Conservation (phyloP, 2,113 vertebrate species). For the Sphyrna mokarran region DNA sequence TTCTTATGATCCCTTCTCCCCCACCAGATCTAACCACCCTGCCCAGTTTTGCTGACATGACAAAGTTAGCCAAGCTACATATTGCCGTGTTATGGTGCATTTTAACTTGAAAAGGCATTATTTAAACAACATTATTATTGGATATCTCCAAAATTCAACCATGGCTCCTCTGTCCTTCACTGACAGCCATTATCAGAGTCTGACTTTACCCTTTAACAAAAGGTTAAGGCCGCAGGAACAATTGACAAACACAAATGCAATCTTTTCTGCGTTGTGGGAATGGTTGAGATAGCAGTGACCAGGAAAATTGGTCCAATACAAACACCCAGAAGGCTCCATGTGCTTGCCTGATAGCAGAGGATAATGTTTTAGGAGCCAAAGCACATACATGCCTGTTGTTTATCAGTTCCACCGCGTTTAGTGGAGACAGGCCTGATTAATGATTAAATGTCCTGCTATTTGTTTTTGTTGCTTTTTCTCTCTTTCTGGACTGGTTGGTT, state of each 20-base stretch:
- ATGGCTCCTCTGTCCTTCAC: neutral
- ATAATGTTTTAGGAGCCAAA: conserved; percentile 38
- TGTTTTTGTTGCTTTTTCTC: conserved; percentile 16
- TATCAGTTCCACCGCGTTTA: conserved; percentile 41
- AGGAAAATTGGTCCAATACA: conserved; percentile 47
- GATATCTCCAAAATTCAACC: neutral
- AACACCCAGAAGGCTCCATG: conserved; percentile 40
- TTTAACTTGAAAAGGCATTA: neutral
- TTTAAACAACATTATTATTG: neutral
- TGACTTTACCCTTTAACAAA: conserved; percentile 22
- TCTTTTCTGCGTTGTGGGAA: conserved; percentile 46
- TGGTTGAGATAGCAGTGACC: conserved; percentile 64
- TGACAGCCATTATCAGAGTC: neutral
- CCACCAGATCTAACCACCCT: neutral
- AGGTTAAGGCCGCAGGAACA: neutral
- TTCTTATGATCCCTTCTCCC: too few species aligned
- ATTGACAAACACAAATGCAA: neutral
- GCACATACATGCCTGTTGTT: conserved; percentile 31
- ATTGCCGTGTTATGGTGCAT: neutral
- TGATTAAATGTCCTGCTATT: conserved; percentile 38
- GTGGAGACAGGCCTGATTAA: conserved; percentile 43
- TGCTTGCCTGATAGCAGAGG: conserved; percentile 43
- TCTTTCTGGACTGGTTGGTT: neutral
- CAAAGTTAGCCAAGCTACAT: neutral
- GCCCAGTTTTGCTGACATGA: neutral